Conservation (phyloP, 2,113 vertebrate genomes). For the Lucifuga dentata region DNA sequence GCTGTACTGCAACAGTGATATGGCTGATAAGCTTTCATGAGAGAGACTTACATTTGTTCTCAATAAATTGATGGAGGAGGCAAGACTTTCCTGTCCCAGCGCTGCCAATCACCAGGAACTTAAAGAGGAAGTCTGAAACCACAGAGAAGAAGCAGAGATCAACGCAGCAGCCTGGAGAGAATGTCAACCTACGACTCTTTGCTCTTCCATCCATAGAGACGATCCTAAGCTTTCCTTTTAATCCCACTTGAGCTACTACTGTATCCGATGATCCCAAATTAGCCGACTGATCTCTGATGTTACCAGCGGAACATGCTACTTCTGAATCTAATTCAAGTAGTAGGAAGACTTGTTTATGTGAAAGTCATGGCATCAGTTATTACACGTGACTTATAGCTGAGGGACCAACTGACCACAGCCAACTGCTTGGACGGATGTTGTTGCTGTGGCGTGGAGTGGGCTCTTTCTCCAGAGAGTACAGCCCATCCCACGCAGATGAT, state of each 20-base stretch:
- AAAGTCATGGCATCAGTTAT: no score
- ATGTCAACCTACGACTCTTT: conserved; percentile 21
- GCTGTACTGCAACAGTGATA: not conserved
- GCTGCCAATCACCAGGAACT: conserved; percentile 96
- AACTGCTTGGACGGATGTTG: conserved; percentile 54
- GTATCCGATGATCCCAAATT: conserved; percentile 47
- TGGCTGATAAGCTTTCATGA: not conserved
- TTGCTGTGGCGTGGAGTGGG: conserved; percentile 21
- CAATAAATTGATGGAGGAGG: conserved; percentile 96
- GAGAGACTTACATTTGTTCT: conserved; percentile 90
- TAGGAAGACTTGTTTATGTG: conserved; percentile 26
- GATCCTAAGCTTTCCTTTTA: conserved; percentile 50
- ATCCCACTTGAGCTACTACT: conserved; percentile 54
- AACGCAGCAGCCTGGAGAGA: conserved; percentile 23
- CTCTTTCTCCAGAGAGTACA: conserved; percentile 20
- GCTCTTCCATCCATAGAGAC: conserved; percentile 29
- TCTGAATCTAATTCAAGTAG: conserved; percentile 37
- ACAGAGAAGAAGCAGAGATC: conserved; percentile 38
- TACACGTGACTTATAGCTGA: no score
- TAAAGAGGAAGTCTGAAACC: conserved; percentile 93
- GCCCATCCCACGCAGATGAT: conserved; percentile 14
- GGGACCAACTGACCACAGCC: conserved; percentile 27
- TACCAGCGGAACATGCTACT: conserved; percentile 27
- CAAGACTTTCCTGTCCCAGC: conserved; percentile 95
- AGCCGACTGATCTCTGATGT: conserved; percentile 47